Evolutionary conservation across 2,888 invertebrate genomes (phyloP).

Genomic region (Cephus spinipes): DNA sequence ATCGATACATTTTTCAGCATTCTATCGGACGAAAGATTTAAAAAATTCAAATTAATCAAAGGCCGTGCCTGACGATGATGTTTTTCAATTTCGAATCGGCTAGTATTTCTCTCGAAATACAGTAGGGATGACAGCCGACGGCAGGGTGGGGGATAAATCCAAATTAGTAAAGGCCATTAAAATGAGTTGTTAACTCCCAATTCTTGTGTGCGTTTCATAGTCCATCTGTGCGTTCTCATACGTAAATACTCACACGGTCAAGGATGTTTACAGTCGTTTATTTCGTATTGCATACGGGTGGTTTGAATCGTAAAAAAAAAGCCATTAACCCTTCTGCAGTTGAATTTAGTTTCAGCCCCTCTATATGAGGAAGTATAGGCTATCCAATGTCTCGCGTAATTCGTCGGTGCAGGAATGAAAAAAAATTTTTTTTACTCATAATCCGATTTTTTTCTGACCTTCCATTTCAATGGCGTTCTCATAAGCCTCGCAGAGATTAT

Average conservation of each 20-base stretch:
- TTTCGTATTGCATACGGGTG: constrained; percentile 32
- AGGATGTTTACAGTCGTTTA: constrained; percentile 33
- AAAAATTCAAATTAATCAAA: constrained; percentile 1
- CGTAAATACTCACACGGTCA: constrained; percentile 11
- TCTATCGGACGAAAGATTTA: not conserved
- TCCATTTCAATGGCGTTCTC: not conserved
- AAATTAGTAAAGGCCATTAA: constrained; percentile 45
- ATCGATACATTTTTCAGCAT: not conserved
- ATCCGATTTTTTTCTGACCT: not conserved
- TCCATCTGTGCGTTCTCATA: constrained; percentile 6
- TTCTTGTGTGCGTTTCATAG: constrained; percentile 17
- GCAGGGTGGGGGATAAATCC: constrained; percentile 36
- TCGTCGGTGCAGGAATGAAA: not conserved
- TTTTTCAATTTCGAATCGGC: not conserved
- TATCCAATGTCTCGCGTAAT: not conserved
- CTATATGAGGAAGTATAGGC: not conserved
- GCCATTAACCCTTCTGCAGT: constrained; percentile 37
- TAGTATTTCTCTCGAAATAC: not conserved
- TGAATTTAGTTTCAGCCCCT: constrained; percentile 40
- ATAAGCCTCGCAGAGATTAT: not conserved
- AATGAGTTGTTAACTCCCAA: constrained; percentile 44
- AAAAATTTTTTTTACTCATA: not conserved
- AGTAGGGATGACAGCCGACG: constrained; percentile 7
- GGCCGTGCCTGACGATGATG: not conserved
- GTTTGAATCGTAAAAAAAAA: constrained; percentile 24